phyloP scores from a whole-genome alignment of 2,888 invertebrate species.

The Portevinia maculata region DNA sequence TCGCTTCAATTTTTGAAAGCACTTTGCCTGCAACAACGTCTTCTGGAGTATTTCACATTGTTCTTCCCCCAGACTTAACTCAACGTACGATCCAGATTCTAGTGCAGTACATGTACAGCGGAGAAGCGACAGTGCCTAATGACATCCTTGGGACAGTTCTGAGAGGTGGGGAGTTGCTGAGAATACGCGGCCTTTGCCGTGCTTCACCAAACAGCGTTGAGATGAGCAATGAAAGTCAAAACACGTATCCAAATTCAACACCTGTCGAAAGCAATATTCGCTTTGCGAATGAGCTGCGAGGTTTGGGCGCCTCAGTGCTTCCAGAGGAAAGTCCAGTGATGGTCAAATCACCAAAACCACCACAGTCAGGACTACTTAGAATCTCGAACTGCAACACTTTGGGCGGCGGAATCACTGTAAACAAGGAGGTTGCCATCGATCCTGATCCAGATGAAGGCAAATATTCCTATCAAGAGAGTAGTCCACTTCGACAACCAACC shows the following conservation, averaged over 20 bases:
- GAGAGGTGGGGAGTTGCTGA: constrained; percentile 91
- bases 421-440: constrained; percentile 83
- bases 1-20: constrained; percentile 82
- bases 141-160: constrained; percentile 91
- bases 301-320: constrained; percentile 80
- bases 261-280: constrained; percentile 52
- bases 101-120: constrained; percentile 94
- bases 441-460: constrained; percentile 76
- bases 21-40: constrained; percentile 79
- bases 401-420: constrained; percentile 79
- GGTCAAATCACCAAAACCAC: constrained; percentile 80
- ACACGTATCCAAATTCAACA: constrained; percentile 73
- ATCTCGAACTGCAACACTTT: constrained; percentile 63
- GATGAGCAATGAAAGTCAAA: constrained; percentile 72
- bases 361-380: constrained; percentile 77
- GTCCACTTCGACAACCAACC: constrained; percentile 44
- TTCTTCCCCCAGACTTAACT: constrained; percentile 91
- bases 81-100: constrained; percentile 91
- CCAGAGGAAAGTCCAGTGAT: constrained; percentile 82
- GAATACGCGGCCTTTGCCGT: constrained; percentile 91
- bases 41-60: constrained; percentile 86
- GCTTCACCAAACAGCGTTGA: constrained; percentile 78
- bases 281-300: constrained; percentile 76
- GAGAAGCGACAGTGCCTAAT: constrained; percentile 91
- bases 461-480: constrained; percentile 66